Base-by-base conservation (phyloP, 1,140 invertebrate genomes). In the Zaprionus ghesquierei region DNA sequence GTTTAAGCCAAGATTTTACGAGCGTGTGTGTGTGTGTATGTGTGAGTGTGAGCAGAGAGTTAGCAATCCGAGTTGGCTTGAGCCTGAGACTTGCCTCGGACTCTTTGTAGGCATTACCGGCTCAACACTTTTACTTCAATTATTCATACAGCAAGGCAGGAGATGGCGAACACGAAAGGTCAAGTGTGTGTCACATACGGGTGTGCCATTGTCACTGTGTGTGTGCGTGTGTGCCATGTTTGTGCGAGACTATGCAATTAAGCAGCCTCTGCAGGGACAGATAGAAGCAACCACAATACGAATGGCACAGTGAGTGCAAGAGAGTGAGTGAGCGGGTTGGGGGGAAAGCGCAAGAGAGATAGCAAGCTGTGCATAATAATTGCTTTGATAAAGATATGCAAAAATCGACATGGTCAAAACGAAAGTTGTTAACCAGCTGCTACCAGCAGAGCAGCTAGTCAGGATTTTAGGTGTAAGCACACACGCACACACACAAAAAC, bases 101-200 rank as follows among this genome's bases (percentile, higher is more conserved):
- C 70, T 54, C 65, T 73, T 66, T 73, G 51, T 69, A 69, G 64
- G 70, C 70, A 73, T 73, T 73, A 73, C 56, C 50, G 68, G 70
- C 50, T 73, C 64, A 69, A 73, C 70, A 69, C 70, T 74, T 69
- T 69, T 63, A 70, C 71, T 74, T 74, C 65, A 74, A 74, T 74
- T 69, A 74, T 74, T 74, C 53, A 74, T 74, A 53, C 59, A 53
- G 38, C 23, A 44, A 38, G 20, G 9, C n/a, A 22, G 31, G 12
- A 0, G 3, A 9, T 20, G 31, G 46, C 18, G 5, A 22, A 18
- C 13, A 20, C 27, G 22, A 73, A 73, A 73, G 70, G 70, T 73
- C 70, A 73, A 73, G 64, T 56, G 49, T 66, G 63, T 68, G 54
- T 29, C 22, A 49, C 23, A 61, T 20, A 46, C 50, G 27, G 33